Conservation (phyloP, 2,797 vertebrate genomes). For the Enteromius trimaculatus region DNA sequence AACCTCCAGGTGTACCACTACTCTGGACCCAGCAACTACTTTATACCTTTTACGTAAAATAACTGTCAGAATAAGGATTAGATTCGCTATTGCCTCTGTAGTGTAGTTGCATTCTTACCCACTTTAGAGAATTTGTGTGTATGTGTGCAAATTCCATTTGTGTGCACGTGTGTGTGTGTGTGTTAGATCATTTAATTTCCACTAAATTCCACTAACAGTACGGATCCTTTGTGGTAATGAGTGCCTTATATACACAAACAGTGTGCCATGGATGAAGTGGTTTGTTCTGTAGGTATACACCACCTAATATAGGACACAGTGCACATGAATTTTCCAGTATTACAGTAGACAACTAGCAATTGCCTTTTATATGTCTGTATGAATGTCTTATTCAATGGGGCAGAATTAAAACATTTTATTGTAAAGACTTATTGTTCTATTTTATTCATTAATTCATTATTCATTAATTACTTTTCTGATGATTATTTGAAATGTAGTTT, state of each 20-base stretch:
- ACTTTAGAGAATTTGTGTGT: constrained; percentile 43
- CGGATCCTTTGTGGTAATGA: constrained; percentile 70
- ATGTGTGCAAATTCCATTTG: not conserved
- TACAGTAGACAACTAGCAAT: constrained; percentile 63
- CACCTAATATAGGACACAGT: constrained; percentile 60
- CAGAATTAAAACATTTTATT: constrained; percentile 58
- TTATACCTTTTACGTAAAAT: constrained; percentile 81
- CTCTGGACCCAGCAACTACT: constrained; percentile 86
- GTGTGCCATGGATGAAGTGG: constrained; percentile 66
- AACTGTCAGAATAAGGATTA: constrained; percentile 76
- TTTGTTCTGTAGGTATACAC: constrained; percentile 61
- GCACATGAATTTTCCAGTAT: constrained; percentile 66
- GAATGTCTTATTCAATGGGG: constrained; percentile 38
- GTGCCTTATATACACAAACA: constrained; percentile 78
- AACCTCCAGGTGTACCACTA: constrained; percentile 78
- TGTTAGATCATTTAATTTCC: constrained; percentile 64
- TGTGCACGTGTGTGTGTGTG: constrained; percentile 47
- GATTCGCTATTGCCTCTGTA: constrained; percentile 75
- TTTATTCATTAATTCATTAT: no score
- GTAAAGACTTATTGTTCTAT: constrained; percentile 64
- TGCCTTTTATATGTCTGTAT: constrained; percentile 40
- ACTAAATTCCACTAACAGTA: constrained; percentile 63
- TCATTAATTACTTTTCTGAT: constrained; percentile 54
- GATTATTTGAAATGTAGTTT: constrained; percentile 54
- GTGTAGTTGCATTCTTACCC: constrained; percentile 71